These are phyloP conservation scores for Oreonectes daqikongensis DNA, from an alignment of 2,797 vertebrate genomes.

Conservation along the genomic window DNA sequence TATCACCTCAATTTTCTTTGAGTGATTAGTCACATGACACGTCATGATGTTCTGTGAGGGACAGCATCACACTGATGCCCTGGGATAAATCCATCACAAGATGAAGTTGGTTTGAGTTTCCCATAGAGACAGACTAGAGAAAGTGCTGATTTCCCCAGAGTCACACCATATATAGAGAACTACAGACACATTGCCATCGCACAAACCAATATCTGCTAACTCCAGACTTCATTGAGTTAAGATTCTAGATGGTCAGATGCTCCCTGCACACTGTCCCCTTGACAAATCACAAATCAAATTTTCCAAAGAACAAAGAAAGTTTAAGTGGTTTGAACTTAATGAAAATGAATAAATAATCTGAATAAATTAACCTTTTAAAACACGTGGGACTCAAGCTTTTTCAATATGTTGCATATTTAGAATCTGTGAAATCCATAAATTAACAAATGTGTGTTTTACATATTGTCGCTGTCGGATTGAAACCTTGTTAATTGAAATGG, in stretches of 20 bases:
- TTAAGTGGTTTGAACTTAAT: no score
- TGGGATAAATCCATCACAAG: background rate
- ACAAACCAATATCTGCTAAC: background rate
- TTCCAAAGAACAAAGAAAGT: no score
- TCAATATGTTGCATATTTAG: no score
- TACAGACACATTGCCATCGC: background rate
- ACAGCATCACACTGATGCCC: background rate
- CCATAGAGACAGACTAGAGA: background rate
- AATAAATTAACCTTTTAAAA: no score
- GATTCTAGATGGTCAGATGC: background rate
- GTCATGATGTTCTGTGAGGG: background rate
- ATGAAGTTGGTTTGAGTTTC: background rate
- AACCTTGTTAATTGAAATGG: no score
- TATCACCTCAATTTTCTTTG: background rate
- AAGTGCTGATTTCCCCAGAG: background rate
- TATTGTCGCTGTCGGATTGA: no score
- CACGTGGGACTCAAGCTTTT: no score
- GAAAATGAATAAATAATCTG: no score
- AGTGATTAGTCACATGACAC: background rate
- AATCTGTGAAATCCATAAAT: no score
- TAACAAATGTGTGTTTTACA: no score
- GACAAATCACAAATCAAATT: no score
- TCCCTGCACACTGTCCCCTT: no score
- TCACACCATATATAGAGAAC: background rate
- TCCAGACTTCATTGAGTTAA: background rate